Conservation (phyloP, 2,888 invertebrate species). For the Camptogramma bilineatum region DNA sequence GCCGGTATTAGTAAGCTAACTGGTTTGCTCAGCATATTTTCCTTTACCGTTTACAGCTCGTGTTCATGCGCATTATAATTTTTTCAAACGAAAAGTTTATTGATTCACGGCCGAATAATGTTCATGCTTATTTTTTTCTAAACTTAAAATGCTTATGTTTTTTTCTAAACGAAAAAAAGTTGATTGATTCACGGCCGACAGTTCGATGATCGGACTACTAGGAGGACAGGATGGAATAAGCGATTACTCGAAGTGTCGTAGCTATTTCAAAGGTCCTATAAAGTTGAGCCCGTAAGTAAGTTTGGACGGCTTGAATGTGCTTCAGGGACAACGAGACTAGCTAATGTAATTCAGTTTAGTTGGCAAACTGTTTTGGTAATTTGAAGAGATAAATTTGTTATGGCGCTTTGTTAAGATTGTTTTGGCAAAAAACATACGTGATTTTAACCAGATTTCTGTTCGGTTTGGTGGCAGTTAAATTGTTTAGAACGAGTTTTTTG, state of each 20-base stretch:
- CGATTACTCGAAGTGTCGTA: conserved; percentile 4
- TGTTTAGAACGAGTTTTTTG: no score
- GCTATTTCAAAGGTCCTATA: conserved; percentile 16
- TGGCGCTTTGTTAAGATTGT: conserved; percentile 24
- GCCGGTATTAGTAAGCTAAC: no score
- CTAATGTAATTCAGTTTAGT: conserved; percentile 48
- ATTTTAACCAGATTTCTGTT: neutral
- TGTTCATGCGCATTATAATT: no score
- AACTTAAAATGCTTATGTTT: no score
- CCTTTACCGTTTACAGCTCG: no score
- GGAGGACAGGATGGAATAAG: neutral
- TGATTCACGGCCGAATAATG: no score
- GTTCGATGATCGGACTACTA: no score
- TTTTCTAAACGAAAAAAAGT: no score
- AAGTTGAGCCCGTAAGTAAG: conserved; percentile 44
- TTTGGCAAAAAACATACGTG: conserved; percentile 20
- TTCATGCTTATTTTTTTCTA: no score
- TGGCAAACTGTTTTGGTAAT: conserved; percentile 44
- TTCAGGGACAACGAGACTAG: conserved; percentile 44
- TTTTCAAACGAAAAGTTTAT: no score
- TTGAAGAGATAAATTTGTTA: conserved; percentile 37
- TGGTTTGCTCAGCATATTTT: no score
- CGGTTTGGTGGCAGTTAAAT: neutral
- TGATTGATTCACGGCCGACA: no score
- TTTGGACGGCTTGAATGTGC: conserved; percentile 47